A percentile compares a stretch with the other conserved stretches of the same genome.
These are phyloP conservation scores for Sussaba pulchella DNA, from an alignment of 2,888 invertebrate species.

Conservation along the genomic window DNA sequence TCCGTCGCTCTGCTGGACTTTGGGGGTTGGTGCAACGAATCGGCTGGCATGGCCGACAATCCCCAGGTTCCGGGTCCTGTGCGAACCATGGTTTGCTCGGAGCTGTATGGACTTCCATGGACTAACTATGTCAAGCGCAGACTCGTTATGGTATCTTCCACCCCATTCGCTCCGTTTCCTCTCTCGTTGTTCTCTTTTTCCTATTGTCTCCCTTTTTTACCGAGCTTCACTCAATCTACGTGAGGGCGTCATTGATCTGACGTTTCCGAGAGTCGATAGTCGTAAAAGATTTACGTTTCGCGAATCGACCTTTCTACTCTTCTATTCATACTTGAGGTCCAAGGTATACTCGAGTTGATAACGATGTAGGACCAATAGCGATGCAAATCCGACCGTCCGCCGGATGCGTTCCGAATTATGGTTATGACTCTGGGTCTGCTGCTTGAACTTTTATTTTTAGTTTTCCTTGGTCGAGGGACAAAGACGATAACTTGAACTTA, in stretches of 20 bases:
- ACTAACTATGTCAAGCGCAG: constrained; percentile 69
- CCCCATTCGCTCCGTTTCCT: constrained; percentile 34
- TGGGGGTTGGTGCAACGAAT: constrained; percentile 46
- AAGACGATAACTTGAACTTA: neutral
- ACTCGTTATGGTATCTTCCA: constrained; percentile 68
- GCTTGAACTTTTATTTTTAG: neutral
- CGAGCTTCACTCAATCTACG: constrained; percentile 20
- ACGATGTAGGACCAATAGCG: too few species aligned
- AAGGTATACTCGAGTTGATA: neutral
- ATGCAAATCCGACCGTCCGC: too few species aligned
- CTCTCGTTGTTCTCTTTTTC: constrained; percentile 35
- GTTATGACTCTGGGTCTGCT: too few species aligned
- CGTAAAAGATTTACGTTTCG: constrained; percentile 12
- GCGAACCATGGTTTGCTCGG: constrained; percentile 52
- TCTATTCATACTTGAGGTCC: constrained; percentile 37
- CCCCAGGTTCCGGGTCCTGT: constrained; percentile 29
- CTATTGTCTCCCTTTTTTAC: constrained; percentile 53
- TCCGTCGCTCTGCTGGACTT: constrained; percentile 57
- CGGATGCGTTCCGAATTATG: too few species aligned
- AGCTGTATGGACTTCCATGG: constrained; percentile 48
- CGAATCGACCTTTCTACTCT: constrained; percentile 3
- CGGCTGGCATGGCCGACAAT: constrained; percentile 45
- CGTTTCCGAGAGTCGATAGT: constrained; percentile 13
- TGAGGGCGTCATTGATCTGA: neutral
- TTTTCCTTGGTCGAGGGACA: neutral